Percentiles rank a stretch among this genome's conserved stretches.
Conservation (phyloP, 2,797 vertebrate species). For the Tragelaphus eurycerus region DNA sequence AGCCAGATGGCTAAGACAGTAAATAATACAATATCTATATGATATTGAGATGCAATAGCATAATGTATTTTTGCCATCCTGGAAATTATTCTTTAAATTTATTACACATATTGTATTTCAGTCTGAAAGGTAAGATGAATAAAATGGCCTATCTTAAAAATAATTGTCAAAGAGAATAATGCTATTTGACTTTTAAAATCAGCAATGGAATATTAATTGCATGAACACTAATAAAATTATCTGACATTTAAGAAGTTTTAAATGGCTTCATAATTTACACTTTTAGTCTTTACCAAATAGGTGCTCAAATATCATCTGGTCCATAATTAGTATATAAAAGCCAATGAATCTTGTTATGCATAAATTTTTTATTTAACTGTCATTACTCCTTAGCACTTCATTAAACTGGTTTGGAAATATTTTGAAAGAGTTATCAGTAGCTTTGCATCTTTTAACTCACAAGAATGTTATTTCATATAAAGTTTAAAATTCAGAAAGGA, state of each 20-base stretch:
- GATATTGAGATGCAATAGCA: background rate
- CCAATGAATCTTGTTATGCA: slow-evolving; percentile 24
- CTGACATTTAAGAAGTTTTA: slow-evolving; percentile 62
- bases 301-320: slow-evolving; percentile 64
- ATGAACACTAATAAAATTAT: slow-evolving; percentile 58
- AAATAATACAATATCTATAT: background rate
- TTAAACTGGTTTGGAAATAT: slow-evolving; percentile 42
- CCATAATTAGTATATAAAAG: slow-evolving; percentile 53
- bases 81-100: background rate
- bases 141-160: background rate
- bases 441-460: slow-evolving; percentile 6
- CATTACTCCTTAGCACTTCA: slow-evolving; percentile 52
- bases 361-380: slow-evolving; percentile 45
- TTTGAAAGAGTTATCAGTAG: slow-evolving; percentile 11
- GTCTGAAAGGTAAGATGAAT: background rate
- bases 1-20: background rate
- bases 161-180: slow-evolving; percentile 56
- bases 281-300: slow-evolving; percentile 47
- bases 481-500: slow-evolving; percentile 39
- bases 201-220: slow-evolving; percentile 58
- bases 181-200: slow-evolving; percentile 51
- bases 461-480: background rate
- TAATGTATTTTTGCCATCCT: background rate
- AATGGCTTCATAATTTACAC: slow-evolving; percentile 26
- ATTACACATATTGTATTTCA: background rate